phyloP scores from a whole-genome alignment of 2,113 vertebrate genomes.

The Gorilla gorilla region DNA sequence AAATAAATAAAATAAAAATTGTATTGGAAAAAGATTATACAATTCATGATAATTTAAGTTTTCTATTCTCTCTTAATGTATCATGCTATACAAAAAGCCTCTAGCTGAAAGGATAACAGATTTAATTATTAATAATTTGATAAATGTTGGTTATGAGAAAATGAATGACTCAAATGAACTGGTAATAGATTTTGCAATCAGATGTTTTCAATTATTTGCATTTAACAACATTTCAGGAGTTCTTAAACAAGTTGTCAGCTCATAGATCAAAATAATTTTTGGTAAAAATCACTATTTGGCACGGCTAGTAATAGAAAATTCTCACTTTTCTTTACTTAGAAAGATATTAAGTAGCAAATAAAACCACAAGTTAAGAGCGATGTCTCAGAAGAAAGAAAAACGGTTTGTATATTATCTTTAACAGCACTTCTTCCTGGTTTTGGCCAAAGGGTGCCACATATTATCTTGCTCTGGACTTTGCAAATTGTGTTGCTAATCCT shows the following conservation, averaged over 20 bases:
- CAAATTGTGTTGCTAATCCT: not conserved
- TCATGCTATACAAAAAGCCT: not conserved
- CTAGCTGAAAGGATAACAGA: not conserved
- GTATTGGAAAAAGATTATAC: not conserved
- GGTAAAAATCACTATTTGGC: not conserved
- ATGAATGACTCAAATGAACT: not conserved
- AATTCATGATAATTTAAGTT: constrained; percentile 32
- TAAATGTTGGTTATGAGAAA: not conserved
- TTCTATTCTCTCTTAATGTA: not conserved
- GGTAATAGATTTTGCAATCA: not conserved
- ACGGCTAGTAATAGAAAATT: not conserved
- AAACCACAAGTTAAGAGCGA: not conserved
- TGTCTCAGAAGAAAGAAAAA: not conserved
- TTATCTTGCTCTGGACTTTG: not conserved
- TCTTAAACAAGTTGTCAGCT: not conserved
- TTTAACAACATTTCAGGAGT: not conserved
- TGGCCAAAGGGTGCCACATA: not conserved
- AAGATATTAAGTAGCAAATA: not conserved
- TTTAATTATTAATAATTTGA: not conserved
- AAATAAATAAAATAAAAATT: not conserved
- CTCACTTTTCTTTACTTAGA: not conserved
- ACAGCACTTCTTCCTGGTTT: not conserved
- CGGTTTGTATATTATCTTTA: not conserved
- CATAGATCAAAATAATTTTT: not conserved
- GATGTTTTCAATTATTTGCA: not conserved